These are phyloP conservation scores for Ginglymostoma cirratum DNA, from an alignment of 2,113 vertebrate genomes.

Conservation along the genomic window DNA sequence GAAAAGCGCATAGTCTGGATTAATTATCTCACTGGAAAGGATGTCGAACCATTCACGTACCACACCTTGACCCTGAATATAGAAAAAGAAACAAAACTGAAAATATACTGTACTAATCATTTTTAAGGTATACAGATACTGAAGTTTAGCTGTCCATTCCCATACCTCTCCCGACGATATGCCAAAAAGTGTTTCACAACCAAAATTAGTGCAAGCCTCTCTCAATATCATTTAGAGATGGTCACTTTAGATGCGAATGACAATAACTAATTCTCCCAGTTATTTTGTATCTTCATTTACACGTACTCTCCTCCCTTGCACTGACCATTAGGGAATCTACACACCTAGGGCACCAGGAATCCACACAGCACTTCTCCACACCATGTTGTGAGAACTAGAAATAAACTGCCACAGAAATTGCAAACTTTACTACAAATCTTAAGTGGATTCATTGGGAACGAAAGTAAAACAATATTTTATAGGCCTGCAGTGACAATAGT, in stretches of 20 bases:
- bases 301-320: background rate
- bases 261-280: background rate
- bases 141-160: background rate
- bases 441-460: background rate
- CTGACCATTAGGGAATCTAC: background rate
- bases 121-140: background rate
- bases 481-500: background rate
- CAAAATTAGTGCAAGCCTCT: background rate
- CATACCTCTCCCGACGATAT: too few relatives aligned
- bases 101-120: background rate
- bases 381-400: background rate
- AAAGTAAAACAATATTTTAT: background rate
- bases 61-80: slow-evolving; percentile 85
- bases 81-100: background rate
- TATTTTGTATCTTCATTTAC: background rate
- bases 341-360: background rate
- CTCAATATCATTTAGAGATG: background rate
- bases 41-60: slow-evolving; percentile 98
- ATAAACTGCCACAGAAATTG: background rate
- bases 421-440: too few relatives aligned
- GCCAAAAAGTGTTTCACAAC: background rate
- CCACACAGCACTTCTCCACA: background rate
- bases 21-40: slow-evolving; percentile 95
- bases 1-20: slow-evolving; percentile 94
- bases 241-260: background rate